Evolutionary conservation across 2,888 invertebrate species (phyloP).

Genomic region (Hirtodrosophila trivittata): DNA sequence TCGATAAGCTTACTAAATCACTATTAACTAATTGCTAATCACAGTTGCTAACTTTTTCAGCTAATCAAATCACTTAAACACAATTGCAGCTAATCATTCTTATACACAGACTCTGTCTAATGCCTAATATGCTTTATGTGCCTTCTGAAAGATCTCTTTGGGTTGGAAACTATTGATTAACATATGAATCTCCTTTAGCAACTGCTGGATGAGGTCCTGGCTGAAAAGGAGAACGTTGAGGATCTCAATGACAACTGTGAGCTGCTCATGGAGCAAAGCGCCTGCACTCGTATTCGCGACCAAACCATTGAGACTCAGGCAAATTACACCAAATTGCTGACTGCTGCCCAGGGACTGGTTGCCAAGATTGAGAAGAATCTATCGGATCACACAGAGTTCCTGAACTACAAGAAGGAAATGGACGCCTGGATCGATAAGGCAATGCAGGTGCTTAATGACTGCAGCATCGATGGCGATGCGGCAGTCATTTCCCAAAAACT

Average conservation of each 20-base stretch:
- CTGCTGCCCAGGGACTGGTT: conserved; percentile 91
- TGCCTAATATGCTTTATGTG: conserved; percentile 66
- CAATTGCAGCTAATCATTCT: conserved; percentile 67
- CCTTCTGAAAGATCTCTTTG: conserved; percentile 9
- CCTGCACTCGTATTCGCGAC: conserved; percentile 93
- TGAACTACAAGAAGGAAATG: conserved; percentile 92
- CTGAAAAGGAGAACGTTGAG: conserved; percentile 91
- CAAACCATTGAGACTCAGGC: conserved; percentile 93
- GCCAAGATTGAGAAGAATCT: conserved; percentile 95
- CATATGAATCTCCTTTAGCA: conserved; percentile 80
- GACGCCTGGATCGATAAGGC: conserved; percentile 93
- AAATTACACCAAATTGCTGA: conserved; percentile 90
- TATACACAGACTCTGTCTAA: conserved; percentile 65
- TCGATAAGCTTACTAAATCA: conserved; percentile 11
- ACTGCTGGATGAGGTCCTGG: conserved; percentile 90
- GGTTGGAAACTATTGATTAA: conserved; percentile 18
- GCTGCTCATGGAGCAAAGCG: conserved; percentile 92
- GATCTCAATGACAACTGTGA: conserved; percentile 94
- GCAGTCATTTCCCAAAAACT: conserved; percentile 91
- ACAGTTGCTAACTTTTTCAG: conserved; percentile 60
- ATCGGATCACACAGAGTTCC: conserved; percentile 95
- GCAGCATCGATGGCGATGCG: conserved; percentile 92
- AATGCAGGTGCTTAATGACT: conserved; percentile 92
- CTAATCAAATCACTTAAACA: conserved; percentile 41
- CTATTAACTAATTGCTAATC: conserved; percentile 61